These are phyloP conservation scores for Cephalopachus bancanus DNA, from an alignment of 2,797 vertebrate genomes.

Conservation along the genomic window DNA sequence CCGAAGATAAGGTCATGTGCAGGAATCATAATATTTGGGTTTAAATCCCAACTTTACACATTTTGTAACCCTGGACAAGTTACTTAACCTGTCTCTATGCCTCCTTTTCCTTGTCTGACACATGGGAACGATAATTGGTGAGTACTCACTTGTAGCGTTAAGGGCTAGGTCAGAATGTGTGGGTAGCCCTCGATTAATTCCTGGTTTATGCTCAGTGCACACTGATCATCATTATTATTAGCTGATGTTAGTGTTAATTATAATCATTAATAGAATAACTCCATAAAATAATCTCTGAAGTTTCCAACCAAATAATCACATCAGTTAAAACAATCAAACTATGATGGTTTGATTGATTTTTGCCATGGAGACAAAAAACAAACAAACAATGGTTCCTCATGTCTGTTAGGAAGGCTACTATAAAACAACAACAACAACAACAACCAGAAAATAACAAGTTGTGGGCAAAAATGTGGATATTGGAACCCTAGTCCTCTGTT, in stretches of 20 bases:
- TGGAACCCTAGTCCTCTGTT: not conserved
- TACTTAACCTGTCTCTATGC: not conserved
- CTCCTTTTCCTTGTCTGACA: not conserved
- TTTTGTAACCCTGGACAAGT: not conserved
- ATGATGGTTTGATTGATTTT: conserved; percentile 4
- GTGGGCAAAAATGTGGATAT: not conserved
- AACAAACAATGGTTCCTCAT: not conserved
- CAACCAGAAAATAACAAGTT: not conserved
- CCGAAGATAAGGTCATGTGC: not conserved
- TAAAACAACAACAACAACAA: not conserved
- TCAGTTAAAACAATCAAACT: not conserved
- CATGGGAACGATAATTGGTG: not conserved
- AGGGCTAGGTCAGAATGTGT: not conserved
- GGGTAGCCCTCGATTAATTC: fast-evolving
- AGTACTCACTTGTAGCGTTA: not conserved
- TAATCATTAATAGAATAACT: not conserved
- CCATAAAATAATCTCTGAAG: not conserved
- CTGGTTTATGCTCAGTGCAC: not conserved
- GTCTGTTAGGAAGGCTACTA: not conserved
- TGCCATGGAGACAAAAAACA: not conserved
- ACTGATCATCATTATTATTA: not conserved
- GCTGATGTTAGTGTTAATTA: not conserved
- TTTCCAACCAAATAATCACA: not conserved
- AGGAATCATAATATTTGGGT: not conserved
- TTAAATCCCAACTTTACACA: not conserved